Base-by-base conservation (phyloP, 2,113 vertebrate genomes). In the Athene noctua region DNA sequence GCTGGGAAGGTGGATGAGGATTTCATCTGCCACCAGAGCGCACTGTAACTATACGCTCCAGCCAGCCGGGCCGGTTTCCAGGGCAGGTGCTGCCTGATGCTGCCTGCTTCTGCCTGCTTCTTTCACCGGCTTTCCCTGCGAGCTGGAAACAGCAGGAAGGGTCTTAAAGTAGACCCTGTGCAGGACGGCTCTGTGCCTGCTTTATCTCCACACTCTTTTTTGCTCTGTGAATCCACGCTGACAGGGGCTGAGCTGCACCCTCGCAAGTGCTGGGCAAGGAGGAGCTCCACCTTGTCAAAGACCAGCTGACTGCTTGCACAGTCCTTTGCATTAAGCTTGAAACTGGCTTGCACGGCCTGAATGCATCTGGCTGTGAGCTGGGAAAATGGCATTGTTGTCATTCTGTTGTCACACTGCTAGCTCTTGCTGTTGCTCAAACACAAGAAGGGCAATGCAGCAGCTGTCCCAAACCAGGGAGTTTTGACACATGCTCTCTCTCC, bases 21-120 rank as follows among this genome's bases (percentile, higher is more conserved):
- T 21, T 26, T 20, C 72, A 8, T 71, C 78, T 8, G 44, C 97
- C 97, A 52, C 59, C 89, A 96, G 97, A 88, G 96, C 40, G 97
- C 90, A 52, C 93, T 95, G 82, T 47, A 34, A 70, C 82, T 15
- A 2, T 63, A 1, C 15, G 2, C 73, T 74, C 21, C 19, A 47
- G 47, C 19, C 40, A 18, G 68, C 17, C 6, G 29, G 30, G 34
- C 22, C 11, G 15, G 14, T 20, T 46, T 21, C 23, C 46, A 57
- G 57, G 34, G 36, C 73, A 57, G 75, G 14, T 40, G 52, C n/a
- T n/a, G 44, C 62, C 57, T 20, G 58, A 16, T 23, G 59, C 75
- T 36, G 52, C 29, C 26, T 49, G 22, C 18, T 49, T 38, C 75
- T 36, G 52, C 29, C 26, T 49, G 22, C 18, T 49, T 38, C 79